phyloP scores from a whole-genome alignment of 2,797 vertebrate species.

The Artibeus jamaicensis region DNA sequence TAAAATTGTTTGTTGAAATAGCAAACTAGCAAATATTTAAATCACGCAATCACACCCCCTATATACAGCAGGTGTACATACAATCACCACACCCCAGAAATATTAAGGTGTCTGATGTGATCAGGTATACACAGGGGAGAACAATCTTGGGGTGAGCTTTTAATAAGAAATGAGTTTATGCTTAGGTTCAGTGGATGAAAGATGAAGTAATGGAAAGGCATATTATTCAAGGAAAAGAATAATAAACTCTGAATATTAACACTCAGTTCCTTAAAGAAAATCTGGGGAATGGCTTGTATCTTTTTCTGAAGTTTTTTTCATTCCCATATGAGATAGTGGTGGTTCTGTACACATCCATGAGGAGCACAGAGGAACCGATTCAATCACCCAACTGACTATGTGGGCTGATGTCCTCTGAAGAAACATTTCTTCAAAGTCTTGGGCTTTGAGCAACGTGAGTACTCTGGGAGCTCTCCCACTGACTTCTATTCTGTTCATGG shows the following conservation, averaged over 20 bases:
- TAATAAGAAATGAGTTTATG: not conserved
- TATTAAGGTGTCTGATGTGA: not conserved
- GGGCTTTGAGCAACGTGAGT: not conserved
- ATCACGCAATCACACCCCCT: not conserved
- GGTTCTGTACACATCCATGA: not conserved
- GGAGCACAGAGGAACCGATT: not conserved
- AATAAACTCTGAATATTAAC: not conserved
- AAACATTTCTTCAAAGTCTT: not conserved
- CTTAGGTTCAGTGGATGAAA: not conserved
- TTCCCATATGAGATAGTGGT: not conserved
- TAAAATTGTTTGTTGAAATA: not conserved
- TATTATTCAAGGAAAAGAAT: not conserved
- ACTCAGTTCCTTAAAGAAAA: conserved; percentile 16
- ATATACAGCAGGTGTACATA: not conserved
- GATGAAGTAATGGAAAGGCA: not conserved
- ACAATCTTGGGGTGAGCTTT: not conserved
- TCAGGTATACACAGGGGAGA: not conserved
- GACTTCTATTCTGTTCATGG: not conserved
- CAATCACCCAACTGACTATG: not conserved
- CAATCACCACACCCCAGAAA: not conserved
- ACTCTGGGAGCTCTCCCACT: not conserved
- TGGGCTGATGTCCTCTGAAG: not conserved
- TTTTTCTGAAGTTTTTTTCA: not conserved
- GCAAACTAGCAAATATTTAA: not conserved
- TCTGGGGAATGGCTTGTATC: not conserved